Percentiles rank a stretch among this genome's conserved stretches.
Evolutionary conservation across 2,113 vertebrate species (phyloP).

Genomic region (Setophaga kirtlandii): DNA sequence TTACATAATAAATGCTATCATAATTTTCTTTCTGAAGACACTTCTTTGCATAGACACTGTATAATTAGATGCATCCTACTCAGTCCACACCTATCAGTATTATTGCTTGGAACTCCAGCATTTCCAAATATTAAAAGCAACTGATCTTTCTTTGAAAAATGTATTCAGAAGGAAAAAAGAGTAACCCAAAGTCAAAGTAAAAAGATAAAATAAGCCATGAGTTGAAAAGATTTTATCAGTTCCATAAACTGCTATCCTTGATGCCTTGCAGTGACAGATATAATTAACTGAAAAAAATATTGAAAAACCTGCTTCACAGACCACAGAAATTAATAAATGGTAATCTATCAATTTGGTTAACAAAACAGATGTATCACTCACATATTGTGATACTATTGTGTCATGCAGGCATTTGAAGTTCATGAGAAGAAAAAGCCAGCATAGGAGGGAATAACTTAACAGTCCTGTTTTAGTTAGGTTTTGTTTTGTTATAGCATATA

Average conservation of each 20-base stretch:
- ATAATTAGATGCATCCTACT: constrained; percentile 1
- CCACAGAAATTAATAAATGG: not conserved
- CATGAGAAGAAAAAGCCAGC: not conserved
- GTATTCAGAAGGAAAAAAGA: not conserved
- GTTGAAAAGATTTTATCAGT: not conserved
- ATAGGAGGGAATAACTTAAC: not conserved
- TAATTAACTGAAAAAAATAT: not conserved
- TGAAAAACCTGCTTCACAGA: not conserved
- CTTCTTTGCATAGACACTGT: not conserved
- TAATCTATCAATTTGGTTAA: not conserved
- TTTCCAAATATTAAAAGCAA: not conserved
- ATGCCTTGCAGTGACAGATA: not conserved
- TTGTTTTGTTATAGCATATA: not conserved
- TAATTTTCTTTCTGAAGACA: not conserved
- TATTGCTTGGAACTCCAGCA: not conserved
- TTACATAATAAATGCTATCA: not conserved
- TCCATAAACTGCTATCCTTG: not conserved
- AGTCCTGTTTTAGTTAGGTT: not conserved
- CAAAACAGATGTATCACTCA: not conserved
- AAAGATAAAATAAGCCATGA: not conserved
- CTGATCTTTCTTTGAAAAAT: not conserved
- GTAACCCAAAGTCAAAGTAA: not conserved
- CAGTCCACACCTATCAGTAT: not conserved
- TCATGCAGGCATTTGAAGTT: not conserved
- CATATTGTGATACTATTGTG: not conserved